These are phyloP conservation scores for Oxyruncus cristatus DNA, from an alignment of 2,113 vertebrate species.

Conservation along the genomic window DNA sequence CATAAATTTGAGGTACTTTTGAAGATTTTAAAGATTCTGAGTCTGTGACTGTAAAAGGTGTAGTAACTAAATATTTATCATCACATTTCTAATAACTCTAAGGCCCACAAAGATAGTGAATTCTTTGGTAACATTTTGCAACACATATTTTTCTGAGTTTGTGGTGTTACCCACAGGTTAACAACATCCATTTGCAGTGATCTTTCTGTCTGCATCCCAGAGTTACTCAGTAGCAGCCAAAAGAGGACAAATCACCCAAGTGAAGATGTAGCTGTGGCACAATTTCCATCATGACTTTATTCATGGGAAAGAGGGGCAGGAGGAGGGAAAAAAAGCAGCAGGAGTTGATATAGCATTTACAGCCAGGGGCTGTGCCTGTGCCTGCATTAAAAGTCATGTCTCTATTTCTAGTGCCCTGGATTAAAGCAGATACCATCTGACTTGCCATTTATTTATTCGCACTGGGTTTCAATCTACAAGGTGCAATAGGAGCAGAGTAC, in stretches of 20 bases:
- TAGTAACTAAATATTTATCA: not conserved
- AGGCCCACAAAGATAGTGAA: not conserved
- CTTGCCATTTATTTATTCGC: conserved; percentile 43
- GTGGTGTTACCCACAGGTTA: not conserved
- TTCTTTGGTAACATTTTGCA: not conserved
- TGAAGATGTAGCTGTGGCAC: not conserved
- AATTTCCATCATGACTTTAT: conserved; percentile 33
- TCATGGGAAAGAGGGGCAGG: not conserved
- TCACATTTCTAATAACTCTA: not conserved
- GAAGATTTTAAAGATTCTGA: not conserved
- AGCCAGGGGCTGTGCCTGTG: not conserved
- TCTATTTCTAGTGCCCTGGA: conserved; percentile 19
- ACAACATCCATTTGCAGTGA: not conserved
- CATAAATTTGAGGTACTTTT: not conserved
- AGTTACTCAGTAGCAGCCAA: not conserved
- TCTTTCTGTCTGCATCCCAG: not conserved
- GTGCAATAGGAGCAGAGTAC: not conserved
- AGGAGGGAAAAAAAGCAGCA: not conserved
- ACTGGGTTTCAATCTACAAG: not conserved
- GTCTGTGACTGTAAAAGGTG: not conserved
- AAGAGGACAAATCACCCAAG: conserved; percentile 19
- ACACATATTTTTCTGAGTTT: not conserved
- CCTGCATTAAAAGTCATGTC: conserved; percentile 39
- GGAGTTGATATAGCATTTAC: not conserved
- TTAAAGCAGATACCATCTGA: conserved; percentile 38